These are phyloP conservation scores for Karalla daura DNA, from an alignment of 2,797 vertebrate species.

Conservation along the genomic window DNA sequence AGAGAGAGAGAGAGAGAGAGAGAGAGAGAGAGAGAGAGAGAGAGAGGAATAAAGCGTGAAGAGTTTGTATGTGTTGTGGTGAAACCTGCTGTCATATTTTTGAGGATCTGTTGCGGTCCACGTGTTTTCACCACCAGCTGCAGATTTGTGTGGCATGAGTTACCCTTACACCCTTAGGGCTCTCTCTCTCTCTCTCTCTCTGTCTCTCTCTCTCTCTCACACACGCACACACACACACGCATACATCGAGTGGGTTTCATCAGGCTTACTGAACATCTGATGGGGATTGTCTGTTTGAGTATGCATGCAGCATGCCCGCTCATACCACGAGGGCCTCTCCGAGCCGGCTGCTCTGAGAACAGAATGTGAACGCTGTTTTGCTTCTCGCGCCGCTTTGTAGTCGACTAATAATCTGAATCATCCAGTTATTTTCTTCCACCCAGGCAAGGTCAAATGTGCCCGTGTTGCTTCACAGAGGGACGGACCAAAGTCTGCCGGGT, in stretches of 20 bases:
- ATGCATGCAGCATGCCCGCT: slow-evolving; percentile 25
- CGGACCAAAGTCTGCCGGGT: slow-evolving; percentile 5
- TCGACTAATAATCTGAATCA: slow-evolving; percentile 45
- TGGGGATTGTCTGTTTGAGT: slow-evolving; percentile 44
- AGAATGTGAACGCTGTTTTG: slow-evolving; percentile 45
- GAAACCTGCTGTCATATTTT: slow-evolving; percentile 2
- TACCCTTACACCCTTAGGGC: slow-evolving; percentile 32
- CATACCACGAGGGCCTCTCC: slow-evolving; percentile 31
- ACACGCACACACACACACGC: slow-evolving; percentile 48
- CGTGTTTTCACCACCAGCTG: neutral
- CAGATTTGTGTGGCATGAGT: neutral
- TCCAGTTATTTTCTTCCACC: slow-evolving; percentile 14
- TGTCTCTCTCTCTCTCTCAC: too few species aligned
- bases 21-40: slow-evolving; percentile 10
- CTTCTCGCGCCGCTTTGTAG: slow-evolving; percentile 40
- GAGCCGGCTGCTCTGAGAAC: slow-evolving; percentile 41
- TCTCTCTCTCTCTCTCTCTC: slow-evolving; percentile 39
- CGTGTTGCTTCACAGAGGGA: slow-evolving; percentile 30
- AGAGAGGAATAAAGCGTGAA: slow-evolving; percentile 19
- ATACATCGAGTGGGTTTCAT: slow-evolving; percentile 39
- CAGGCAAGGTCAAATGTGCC: slow-evolving; percentile 36
- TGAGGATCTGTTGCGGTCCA: neutral
- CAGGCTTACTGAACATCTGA: slow-evolving; percentile 59
- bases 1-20: slow-evolving; percentile 6
- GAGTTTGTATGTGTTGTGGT: neutral